These are phyloP conservation scores for Cherax destructor DNA, from an alignment of 1,140 invertebrate genomes.

Conservation along the genomic window DNA sequence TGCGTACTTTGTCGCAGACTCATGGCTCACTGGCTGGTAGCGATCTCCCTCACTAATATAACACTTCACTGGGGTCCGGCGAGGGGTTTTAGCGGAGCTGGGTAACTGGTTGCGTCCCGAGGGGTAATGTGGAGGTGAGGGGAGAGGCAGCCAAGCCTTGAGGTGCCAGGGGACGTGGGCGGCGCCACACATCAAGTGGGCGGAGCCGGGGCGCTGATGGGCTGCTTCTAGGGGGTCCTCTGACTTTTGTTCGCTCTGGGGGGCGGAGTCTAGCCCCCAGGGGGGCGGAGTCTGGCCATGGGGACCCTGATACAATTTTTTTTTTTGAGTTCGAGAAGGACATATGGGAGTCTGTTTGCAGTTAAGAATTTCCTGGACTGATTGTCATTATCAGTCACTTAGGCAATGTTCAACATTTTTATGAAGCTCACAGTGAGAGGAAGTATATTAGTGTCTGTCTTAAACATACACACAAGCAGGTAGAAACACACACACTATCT, in stretches of 20 bases:
- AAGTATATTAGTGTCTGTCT: too few species aligned
- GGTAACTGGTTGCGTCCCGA: background rate
- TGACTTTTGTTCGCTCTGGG: constrained; percentile 21
- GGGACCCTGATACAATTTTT: constrained; percentile 7
- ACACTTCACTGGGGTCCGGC: background rate
- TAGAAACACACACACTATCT: too few species aligned
- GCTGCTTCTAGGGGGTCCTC: background rate
- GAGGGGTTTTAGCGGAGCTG: background rate
- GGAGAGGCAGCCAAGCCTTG: background rate
- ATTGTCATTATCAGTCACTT: constrained; percentile 36
- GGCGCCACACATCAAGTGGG: background rate
- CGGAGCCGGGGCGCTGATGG: background rate
- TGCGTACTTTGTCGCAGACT: too few species aligned
- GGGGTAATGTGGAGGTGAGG: constrained; percentile 26
- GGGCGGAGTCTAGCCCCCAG: constrained; percentile 9
- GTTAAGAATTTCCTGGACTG: constrained; percentile 37
- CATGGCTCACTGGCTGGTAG: background rate
- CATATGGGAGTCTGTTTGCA: constrained; percentile 41
- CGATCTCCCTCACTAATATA: background rate
- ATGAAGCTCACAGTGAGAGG: background rate
- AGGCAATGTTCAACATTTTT: background rate
- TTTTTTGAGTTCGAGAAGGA: constrained; percentile 4
- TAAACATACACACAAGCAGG: too few species aligned
- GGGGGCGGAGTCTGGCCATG: constrained; percentile 16
- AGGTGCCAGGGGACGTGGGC: background rate